Percentiles rank a stretch among this genome's conserved stretches.
Evolutionary conservation across 2,113 vertebrate genomes (phyloP).

Genomic region (Saccopteryx bilineata): DNA sequence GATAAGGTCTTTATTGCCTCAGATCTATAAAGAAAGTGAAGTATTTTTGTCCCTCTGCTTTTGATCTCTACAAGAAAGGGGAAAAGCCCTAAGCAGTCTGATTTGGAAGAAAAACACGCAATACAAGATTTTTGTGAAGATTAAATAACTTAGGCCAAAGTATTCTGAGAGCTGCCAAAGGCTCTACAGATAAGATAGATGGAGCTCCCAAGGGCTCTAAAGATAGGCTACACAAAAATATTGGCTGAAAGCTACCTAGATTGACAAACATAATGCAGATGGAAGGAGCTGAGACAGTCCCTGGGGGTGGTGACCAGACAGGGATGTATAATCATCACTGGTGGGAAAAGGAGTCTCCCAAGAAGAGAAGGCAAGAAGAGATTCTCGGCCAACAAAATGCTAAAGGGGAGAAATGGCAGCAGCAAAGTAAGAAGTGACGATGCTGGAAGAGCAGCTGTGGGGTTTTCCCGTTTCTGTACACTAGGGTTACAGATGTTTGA

Average conservation of each 20-base stretch:
- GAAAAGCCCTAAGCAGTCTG: background rate
- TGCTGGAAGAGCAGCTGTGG: background rate
- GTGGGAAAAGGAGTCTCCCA: background rate
- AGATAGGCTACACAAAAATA: background rate
- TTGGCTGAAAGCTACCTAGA: background rate
- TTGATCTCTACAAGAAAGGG: conserved; percentile 8
- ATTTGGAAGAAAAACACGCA: conserved; percentile 15
- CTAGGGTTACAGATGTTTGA: background rate
- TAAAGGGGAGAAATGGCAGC: background rate
- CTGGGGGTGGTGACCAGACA: background rate
- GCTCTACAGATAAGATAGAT: background rate
- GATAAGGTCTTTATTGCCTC: background rate
- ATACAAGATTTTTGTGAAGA: conserved; percentile 11
- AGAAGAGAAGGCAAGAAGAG: background rate
- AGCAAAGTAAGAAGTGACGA: background rate
- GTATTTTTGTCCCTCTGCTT: background rate
- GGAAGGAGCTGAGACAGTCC: background rate
- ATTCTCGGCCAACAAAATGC: background rate
- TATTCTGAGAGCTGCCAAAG: conserved; percentile 24
- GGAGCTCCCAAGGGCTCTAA: background rate
- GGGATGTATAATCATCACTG: background rate
- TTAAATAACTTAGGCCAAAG: conserved; percentile 57
- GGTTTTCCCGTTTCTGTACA: background rate
- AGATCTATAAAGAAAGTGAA: background rate
- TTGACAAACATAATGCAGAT: background rate